phyloP scores from a whole-genome alignment of 2,797 vertebrate genomes.

The Rhynchonycteris naso region DNA sequence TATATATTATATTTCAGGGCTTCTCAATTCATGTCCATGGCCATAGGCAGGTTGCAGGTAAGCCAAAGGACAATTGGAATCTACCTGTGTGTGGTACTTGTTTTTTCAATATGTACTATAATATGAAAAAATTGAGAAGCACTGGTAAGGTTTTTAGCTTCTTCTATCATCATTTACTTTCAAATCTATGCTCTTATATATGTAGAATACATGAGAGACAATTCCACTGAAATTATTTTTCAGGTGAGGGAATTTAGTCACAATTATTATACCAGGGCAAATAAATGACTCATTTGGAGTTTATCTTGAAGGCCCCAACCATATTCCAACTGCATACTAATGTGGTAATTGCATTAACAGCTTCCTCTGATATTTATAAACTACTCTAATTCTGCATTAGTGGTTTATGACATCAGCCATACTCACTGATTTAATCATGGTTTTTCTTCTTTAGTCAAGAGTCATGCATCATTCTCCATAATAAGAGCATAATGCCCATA shows the following conservation, averaged over 20 bases:
- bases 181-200: background rate
- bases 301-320: slow-evolving; percentile 27
- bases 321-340: slow-evolving; percentile 12
- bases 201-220: background rate
- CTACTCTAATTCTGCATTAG: slow-evolving; percentile 53
- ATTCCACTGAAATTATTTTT: slow-evolving; percentile 9
- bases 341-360: background rate
- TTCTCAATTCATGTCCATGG: background rate
- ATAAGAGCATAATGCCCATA: slow-evolving; percentile 49
- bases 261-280: slow-evolving; percentile 39
- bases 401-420: slow-evolving; percentile 61
- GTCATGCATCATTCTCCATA: slow-evolving; percentile 42
- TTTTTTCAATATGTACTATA: background rate
- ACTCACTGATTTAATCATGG: slow-evolving; percentile 47
- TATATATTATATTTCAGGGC: background rate
- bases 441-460: slow-evolving; percentile 19
- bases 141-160: background rate
- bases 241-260: background rate
- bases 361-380: slow-evolving; percentile 63
- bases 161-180: background rate
- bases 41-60: background rate
- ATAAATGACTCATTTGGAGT: slow-evolving; percentile 46
- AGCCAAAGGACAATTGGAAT: background rate
- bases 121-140: background rate
- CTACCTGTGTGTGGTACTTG: no score